Base-by-base conservation (phyloP, 2,797 vertebrate genomes). In the Neoniphon sammara region DNA sequence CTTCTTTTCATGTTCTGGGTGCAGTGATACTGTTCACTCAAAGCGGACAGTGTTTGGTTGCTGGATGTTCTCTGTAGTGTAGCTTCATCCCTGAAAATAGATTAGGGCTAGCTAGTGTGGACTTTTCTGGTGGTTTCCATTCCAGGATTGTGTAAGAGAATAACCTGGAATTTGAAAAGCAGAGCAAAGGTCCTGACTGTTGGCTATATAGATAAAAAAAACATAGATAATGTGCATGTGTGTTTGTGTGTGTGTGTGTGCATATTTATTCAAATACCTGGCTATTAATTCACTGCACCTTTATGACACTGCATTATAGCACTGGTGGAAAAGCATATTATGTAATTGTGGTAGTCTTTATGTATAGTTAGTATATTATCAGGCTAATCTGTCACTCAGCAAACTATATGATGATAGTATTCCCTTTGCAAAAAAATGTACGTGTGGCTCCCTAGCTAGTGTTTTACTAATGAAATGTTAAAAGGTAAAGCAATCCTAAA, bases 101-200 rank as follows among this genome's bases (percentile, higher is more conserved):
- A 73, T 80, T 70, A 80, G 59, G 36, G 64, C 59, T 0, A 77
- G 64, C 59, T 0, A 77, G 2, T 76, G 18, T 66, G 60, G 77
- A 80, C 81, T 84, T 76, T 58, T 80, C 8, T 56, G 50, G 5
- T 30, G 63, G 69, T 71, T 34, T 66, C 50, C 17, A 11, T 30
- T 20, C 34, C 3, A 0, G 15, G 18, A 56, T 81, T 50, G 23
- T 62, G 18, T 44, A 42, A 58, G 39, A 70, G 10, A 75, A 14
- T 2, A 30, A 39, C 25, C 34, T 75, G 54, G 50, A 81, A 12
- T 70, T 62, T 31, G 8, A 74, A 58, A 73, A 55, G 25, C 30
- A 30, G 72, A 69, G 59, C 66, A 67, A 73, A 81, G 72, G 85
- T 80, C 52, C n/a, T 66, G n/a, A 44, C 53, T 59, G 46, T 60